Evolutionary conservation across 2,888 invertebrate species (phyloP).

Genomic region (Microctonus brassicae): DNA sequence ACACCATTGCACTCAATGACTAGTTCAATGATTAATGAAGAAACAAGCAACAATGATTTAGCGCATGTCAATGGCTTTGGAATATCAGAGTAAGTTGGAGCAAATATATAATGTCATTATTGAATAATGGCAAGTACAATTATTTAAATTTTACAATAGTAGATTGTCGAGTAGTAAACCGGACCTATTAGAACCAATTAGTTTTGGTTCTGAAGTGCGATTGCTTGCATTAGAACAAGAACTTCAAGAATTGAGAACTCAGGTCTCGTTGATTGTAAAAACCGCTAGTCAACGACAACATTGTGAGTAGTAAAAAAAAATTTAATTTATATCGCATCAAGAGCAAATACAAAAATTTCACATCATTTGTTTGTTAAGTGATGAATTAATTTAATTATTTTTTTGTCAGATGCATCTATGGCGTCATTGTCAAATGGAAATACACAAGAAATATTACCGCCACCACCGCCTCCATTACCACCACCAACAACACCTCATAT

Average conservation of each 20-base stretch:
- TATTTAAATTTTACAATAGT: conserved; percentile 48
- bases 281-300: conserved; percentile 56
- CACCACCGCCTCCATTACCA: conserved; percentile 62
- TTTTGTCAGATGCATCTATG: conserved; percentile 51
- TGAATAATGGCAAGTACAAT: too few species aligned
- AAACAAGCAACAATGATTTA: conserved; percentile 53
- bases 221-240: conserved; percentile 67
- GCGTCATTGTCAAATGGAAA: conserved; percentile 53
- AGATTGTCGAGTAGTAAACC: conserved; percentile 63
- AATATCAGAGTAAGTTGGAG: conserved; percentile 53
- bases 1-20: conserved; percentile 68
- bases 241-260: conserved; percentile 65
- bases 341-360: too few species aligned
- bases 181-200: conserved; percentile 66
- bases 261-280: conserved; percentile 66
- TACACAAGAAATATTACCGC: conserved; percentile 51
- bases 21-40: conserved; percentile 66
- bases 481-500: conserved; percentile 66
- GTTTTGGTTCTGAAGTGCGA: conserved; percentile 67
- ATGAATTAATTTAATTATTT: conserved; percentile 8
- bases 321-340: background rate
- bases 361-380: background rate
- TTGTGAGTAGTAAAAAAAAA: conserved; percentile 53
- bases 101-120: conserved; percentile 17
- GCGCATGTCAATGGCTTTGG: conserved; percentile 54